Evolutionary conservation across 23 tunicate species (phyloP), one percentile per base, ranked within the genome.

Genomic region (Diplosoma virens): DNA sequence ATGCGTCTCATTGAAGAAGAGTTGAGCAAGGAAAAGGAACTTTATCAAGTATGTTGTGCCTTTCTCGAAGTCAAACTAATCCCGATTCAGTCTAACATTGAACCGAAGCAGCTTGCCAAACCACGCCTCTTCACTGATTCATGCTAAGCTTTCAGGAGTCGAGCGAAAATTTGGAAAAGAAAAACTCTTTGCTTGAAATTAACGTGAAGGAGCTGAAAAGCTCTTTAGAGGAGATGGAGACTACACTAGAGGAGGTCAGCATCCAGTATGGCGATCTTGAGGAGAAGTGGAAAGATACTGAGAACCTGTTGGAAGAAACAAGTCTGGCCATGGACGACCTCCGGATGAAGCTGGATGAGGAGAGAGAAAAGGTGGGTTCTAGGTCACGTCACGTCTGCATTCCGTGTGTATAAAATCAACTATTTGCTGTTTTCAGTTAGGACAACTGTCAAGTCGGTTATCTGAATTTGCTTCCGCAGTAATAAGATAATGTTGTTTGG

Each of bases 271-370:
- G 22, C 17, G 78, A 73, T 33, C 2, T 68, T 28, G 75, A 68
- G 36, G 54, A 68, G 26, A 22, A 26, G 53, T 5, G 35, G 52
- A 68, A 20, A 26, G 75, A 68, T 5, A 30, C 21, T 28, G 75
- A 68, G 53, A 30, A 7, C 9, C 22, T 48, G 30, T 18, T 73
- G 79, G 79, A 73, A 21, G 79, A 73, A 35, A 48, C 79, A 2
- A 73, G 79, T 16, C 22, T 11, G 11, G 79, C 79, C 3, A 48
- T 73, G 63, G 79, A 48, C 5, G 66, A 24, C n/a, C 79, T 73
- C 4, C 65, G 63, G 3, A 18, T 52, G 35, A 25, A n/a, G 22
- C 66, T 73, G 63, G 18, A 73, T 17, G 66, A 73, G 37, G 79
- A 73, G 47, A 24, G 79, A 50, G 66, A 26, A 24, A 73, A 48